phyloP scores from a whole-genome alignment of 2,888 invertebrate species.

The Rhagium mordax region DNA sequence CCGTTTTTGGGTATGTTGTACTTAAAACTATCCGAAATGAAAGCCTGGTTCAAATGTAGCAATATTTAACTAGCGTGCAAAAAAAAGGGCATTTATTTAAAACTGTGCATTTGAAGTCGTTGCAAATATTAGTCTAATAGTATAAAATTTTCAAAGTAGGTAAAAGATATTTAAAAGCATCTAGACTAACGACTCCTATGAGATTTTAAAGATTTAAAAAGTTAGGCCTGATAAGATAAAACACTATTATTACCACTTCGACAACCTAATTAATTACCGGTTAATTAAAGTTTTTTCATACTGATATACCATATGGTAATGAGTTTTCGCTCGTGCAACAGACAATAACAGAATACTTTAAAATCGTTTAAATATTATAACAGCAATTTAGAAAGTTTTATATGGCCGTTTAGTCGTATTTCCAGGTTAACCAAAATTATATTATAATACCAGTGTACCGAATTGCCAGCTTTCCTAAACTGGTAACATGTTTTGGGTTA shows the following conservation, averaged over 20 bases:
- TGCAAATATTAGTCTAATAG: too few species aligned
- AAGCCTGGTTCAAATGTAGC: too few species aligned
- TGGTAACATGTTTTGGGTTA: not conserved
- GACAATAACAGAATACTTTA: not conserved
- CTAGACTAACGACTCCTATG: too few species aligned
- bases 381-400: not conserved
- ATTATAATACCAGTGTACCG: not conserved
- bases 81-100: too few species aligned
- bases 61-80: too few species aligned
- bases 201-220: too few species aligned
- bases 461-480: not conserved
- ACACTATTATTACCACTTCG: not conserved
- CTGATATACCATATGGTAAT: not conserved
- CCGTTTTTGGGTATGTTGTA: too few species aligned
- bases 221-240: not conserved
- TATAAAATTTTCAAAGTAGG: too few species aligned
- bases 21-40: too few species aligned
- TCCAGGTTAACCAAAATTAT: not conserved
- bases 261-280: not conserved
- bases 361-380: not conserved
- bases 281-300: not conserved
- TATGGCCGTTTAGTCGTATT: not conserved
- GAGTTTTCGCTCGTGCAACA: not conserved
- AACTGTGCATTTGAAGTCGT: too few species aligned
- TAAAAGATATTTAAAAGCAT: too few species aligned